Evolutionary conservation across 2,888 invertebrate genomes (phyloP).

Genomic region (Syritta pipiens): DNA sequence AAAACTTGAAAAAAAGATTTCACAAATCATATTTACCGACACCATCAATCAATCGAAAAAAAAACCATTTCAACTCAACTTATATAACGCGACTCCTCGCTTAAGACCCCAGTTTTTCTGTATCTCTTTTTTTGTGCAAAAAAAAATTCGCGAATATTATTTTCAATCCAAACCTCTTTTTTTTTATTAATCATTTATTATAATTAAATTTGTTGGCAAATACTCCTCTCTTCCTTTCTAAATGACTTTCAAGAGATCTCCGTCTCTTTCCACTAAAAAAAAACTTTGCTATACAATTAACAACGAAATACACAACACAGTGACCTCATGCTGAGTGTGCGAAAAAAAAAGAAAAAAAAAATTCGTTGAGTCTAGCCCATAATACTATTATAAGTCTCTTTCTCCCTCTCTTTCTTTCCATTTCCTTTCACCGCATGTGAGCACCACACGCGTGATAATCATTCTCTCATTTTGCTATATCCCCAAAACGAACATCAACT

Average conservation of each 20-base stretch:
- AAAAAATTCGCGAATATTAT: constrained; percentile 21
- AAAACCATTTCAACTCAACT: not conserved
- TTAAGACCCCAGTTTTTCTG: not conserved
- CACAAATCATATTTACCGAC: constrained; percentile 45
- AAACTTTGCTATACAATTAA: constrained; percentile 23
- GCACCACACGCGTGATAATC: constrained; percentile 29
- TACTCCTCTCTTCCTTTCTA: not conserved
- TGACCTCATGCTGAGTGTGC: constrained; percentile 45
- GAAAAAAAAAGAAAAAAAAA: no score
- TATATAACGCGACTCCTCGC: not conserved
- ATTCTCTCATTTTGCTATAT: constrained; percentile 44
- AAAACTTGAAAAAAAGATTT: constrained; percentile 16
- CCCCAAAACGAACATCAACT: constrained; percentile 8
- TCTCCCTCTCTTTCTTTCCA: not conserved
- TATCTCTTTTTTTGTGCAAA: constrained; percentile 34
- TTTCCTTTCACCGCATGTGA: constrained; percentile 62
- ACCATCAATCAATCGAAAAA: constrained; percentile 47
- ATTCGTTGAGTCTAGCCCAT: constrained; percentile 43
- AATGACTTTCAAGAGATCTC: not conserved
- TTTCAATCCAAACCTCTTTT: constrained; percentile 3
- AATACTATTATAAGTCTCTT: constrained; percentile 24
- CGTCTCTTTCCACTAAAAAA: not conserved
- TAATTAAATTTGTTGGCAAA: constrained; percentile 45
- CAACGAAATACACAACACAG: constrained; percentile 21
- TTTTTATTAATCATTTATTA: constrained; percentile 29